Evolutionary conservation across 1,140 invertebrate species (phyloP), one percentile per base, ranked within the genome.

Genomic region (Muscidifurax raptorellus): DNA sequence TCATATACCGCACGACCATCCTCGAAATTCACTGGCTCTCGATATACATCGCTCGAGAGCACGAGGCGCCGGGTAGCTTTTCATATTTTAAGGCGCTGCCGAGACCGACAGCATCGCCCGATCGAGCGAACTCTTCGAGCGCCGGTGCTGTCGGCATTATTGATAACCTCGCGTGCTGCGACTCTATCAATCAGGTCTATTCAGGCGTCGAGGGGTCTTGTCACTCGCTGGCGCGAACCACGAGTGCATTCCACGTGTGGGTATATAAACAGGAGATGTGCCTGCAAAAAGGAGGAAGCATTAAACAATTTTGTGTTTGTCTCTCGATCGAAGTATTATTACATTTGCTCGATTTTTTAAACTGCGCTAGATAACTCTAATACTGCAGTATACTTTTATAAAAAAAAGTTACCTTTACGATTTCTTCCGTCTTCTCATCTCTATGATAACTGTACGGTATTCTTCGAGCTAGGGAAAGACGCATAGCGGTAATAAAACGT

Each of bases 111-210:
- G 66, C 52, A 27, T 28, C 59, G 59, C 10, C 66, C 30, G 71
- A 78, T 78, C 40, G 47, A 79, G 47, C 78, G 76, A 64, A 28
- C 28, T 79, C 77, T 80, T 85, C 69, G 52, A 59, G 52, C 74
- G 40, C 47, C 6, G 27, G 27, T 18, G n/a, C 52, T 59, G 47
- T 30, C 52, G 47, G 47, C 52, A 47, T 78, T 85, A 85, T 85
- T 78, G 84, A 85, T 85, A 78, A 82, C 28, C 79, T 85, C 74
- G 80, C 83, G 83, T 80, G 78, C 66, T 25, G 28, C 13, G 30
- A 69, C 72, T 67, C 74, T 78, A 82, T 85, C 80, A 82, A 85
- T 85, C 84, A 82, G 72, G n/a, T 40, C n/a, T 27, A 67, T 69
- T 79, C 15, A 79, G 72, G 47, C 32, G 69, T 32, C 47, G 66